Percentiles rank a stretch among this genome's conserved stretches.
Conservation (phyloP, 2,888 invertebrate species). For the Xestia sexstrigata region DNA sequence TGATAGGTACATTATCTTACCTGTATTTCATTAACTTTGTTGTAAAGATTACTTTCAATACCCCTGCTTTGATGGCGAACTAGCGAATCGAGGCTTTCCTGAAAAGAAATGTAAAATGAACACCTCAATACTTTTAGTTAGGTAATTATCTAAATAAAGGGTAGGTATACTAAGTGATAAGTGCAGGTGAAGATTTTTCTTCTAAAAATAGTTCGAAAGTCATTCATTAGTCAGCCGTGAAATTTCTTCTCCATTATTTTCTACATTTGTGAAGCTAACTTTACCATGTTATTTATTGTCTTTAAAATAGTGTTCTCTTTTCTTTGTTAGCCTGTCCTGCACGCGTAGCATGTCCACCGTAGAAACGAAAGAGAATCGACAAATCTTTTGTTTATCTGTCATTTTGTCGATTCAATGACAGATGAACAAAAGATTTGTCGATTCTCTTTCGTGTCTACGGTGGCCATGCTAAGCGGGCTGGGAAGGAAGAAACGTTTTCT, state of each 20-base stretch:
- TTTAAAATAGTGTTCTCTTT: neutral
- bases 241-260: too few species aligned
- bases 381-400: too few species aligned
- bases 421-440: too few species aligned
- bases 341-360: too few species aligned
- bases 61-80: conserved; percentile 94
- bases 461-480: too few species aligned
- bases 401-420: too few species aligned
- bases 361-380: too few species aligned
- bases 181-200: neutral
- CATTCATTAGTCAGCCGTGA: too few species aligned
- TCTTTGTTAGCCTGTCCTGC: neutral
- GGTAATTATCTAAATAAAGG: neutral
- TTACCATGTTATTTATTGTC: neutral
- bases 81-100: conserved; percentile 96
- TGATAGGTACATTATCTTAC: conserved; percentile 72
- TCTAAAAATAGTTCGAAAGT: neutral
- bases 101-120: conserved; percentile 69
- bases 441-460: too few species aligned
- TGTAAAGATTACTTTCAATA: conserved; percentile 95
- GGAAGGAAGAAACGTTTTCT: too few species aligned
- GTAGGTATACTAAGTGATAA: neutral
- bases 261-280: neutral
- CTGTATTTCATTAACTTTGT: conserved; percentile 97
- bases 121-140: neutral